These are phyloP conservation scores for Pollicipes pollicipes DNA, from an alignment of 1,140 invertebrate genomes.

Conservation along the genomic window DNA sequence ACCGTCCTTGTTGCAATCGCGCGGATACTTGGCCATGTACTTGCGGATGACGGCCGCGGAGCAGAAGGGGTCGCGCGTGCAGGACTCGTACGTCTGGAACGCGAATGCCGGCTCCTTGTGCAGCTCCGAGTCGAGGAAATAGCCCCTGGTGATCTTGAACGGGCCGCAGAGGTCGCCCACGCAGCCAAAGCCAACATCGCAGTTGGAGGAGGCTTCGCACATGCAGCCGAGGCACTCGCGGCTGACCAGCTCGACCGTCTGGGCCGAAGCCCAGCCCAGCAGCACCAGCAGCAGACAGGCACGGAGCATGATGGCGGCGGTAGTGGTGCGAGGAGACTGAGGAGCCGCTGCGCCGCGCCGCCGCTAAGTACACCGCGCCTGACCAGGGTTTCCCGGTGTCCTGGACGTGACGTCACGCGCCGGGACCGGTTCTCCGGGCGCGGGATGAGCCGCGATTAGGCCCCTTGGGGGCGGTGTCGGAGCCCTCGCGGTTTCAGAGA, in stretches of 20 bases:
- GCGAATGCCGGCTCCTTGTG: background rate
- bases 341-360: too few relatives aligned
- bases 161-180: conserved; percentile 22
- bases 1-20: background rate
- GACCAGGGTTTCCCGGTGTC: too few relatives aligned
- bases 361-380: too few relatives aligned
- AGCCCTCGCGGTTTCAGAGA: too few relatives aligned
- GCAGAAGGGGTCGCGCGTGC: background rate
- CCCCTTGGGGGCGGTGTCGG: too few relatives aligned
- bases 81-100: background rate
- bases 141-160: background rate
- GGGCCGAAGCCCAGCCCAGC: background rate
- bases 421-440: too few relatives aligned
- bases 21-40: background rate
- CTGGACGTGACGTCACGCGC: too few relatives aligned
- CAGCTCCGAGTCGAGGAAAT: background rate
- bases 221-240: conserved; percentile 10
- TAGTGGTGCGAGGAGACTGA: too few relatives aligned
- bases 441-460: too few relatives aligned
- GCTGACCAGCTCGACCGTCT: background rate
- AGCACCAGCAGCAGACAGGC: too few relatives aligned
- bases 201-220: conserved; percentile 7
- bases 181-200: conserved; percentile 5
- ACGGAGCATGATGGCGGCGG: too few relatives aligned
- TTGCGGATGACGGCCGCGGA: background rate